phyloP scores from a whole-genome alignment of 1,140 invertebrate genomes.

The Dreissena rostriformis region DNA sequence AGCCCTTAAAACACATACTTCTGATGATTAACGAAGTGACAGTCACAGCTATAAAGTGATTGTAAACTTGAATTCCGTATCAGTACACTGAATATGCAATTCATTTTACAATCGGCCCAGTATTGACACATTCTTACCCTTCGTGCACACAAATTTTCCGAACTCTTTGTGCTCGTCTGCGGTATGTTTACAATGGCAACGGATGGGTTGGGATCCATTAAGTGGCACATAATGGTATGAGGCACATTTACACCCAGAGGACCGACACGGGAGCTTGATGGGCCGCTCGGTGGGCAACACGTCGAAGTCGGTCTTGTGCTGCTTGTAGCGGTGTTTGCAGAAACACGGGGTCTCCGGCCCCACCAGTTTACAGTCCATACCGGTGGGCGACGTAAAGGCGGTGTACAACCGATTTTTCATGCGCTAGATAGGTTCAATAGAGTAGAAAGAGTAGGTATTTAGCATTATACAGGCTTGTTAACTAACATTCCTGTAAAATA shows the following conservation, averaged over 20 bases:
- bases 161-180: slow-evolving; percentile 76
- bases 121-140: slow-evolving; percentile 63
- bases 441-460: too few relatives aligned
- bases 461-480: too few relatives aligned
- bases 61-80: too few relatives aligned
- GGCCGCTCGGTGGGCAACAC: slow-evolving; percentile 74
- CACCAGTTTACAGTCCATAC: slow-evolving; percentile 81
- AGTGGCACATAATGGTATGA: slow-evolving; percentile 80
- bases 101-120: too few relatives aligned
- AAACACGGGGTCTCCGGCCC: slow-evolving; percentile 81
- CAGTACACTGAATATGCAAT: too few relatives aligned
- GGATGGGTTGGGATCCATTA: slow-evolving; percentile 77
- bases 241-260: slow-evolving; percentile 77
- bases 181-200: slow-evolving; percentile 80
- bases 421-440: slow-evolving; percentile 65
- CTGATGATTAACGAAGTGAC: too few relatives aligned
- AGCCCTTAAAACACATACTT: too few relatives aligned
- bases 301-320: slow-evolving; percentile 81
- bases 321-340: slow-evolving; percentile 81
- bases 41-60: too few relatives aligned
- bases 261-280: slow-evolving; percentile 77
- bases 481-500: neutral
- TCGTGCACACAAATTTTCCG: slow-evolving; percentile 75
- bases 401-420: slow-evolving; percentile 80
- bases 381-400: slow-evolving; percentile 72